These are phyloP conservation scores for Adelges cooleyi DNA, from an alignment of 1,140 invertebrate species.

Conservation along the genomic window DNA sequence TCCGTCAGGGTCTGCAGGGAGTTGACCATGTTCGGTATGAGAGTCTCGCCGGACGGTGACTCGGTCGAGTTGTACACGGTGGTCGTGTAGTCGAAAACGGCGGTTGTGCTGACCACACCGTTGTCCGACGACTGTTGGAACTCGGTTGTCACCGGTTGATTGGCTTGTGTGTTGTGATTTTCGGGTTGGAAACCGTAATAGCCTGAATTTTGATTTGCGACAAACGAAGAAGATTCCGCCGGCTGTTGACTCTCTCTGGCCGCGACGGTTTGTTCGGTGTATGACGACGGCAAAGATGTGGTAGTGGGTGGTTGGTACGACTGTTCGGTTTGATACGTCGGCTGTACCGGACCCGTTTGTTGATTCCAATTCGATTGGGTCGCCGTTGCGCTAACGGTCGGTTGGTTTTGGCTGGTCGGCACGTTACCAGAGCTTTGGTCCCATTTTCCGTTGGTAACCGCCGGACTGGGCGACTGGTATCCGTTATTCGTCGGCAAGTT, in stretches of 20 bases:
- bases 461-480: no score
- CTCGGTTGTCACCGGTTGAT: background rate
- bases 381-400: background rate
- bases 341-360: background rate
- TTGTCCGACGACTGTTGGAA: no score
- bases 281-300: background rate
- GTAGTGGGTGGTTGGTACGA: background rate
- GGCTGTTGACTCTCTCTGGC: constrained; percentile 53
- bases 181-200: background rate
- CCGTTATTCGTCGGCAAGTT: background rate
- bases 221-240: constrained; percentile 61
- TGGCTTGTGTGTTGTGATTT: background rate
- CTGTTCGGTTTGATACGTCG: background rate
- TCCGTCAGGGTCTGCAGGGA: constrained; percentile 1
- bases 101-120: background rate
- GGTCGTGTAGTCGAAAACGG: background rate
- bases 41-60: background rate
- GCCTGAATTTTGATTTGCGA: constrained; percentile 32
- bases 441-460: background rate
- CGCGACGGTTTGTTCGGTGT: background rate
- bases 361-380: background rate
- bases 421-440: background rate
- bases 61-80: background rate
- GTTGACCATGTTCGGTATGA: constrained; percentile 2
- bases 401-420: background rate